Percentiles rank a stretch among this genome's conserved stretches.
Conservation (phyloP, 2,113 vertebrate species). For the Hiodon alosoides region DNA sequence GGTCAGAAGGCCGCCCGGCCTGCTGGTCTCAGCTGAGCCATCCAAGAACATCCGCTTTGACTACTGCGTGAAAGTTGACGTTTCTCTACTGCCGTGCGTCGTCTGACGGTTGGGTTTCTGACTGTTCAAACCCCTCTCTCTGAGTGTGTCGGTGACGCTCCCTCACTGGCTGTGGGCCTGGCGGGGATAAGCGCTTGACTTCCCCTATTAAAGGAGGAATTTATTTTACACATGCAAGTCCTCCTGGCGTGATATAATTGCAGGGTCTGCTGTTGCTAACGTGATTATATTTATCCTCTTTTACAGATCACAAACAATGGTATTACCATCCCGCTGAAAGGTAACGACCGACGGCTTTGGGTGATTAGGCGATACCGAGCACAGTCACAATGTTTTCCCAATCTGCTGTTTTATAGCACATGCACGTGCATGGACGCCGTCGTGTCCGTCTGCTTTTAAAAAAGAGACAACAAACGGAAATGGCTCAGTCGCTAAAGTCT, state of each 20-base stretch:
- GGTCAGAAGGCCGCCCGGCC: no score
- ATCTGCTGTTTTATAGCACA: not conserved
- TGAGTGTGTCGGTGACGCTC: not conserved
- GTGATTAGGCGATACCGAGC: no score
- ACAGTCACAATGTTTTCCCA: no score
- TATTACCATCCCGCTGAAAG: constrained; percentile 47
- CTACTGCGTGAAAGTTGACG: no score
- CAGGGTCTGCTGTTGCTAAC: not conserved
- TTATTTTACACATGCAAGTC: not conserved
- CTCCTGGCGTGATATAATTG: not conserved
- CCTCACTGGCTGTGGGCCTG: not conserved
- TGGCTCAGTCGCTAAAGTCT: no score
- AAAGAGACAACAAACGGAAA: no score
- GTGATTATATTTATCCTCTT: not conserved
- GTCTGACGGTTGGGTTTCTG: no score
- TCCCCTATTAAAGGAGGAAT: constrained; percentile 2
- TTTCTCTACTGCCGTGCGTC: no score
- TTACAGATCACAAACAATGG: constrained; percentile 39
- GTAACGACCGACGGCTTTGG: constrained; percentile 36
- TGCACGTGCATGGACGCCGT: not conserved
- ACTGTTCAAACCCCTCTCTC: no score
- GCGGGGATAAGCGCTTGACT: not conserved
- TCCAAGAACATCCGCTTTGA: no score
- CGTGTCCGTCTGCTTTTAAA: no score
- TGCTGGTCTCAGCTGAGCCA: no score